Percentiles rank a stretch among this genome's conserved stretches.
Conservation (phyloP, 1,140 invertebrate species). For the Tetragnatha versicolor region DNA sequence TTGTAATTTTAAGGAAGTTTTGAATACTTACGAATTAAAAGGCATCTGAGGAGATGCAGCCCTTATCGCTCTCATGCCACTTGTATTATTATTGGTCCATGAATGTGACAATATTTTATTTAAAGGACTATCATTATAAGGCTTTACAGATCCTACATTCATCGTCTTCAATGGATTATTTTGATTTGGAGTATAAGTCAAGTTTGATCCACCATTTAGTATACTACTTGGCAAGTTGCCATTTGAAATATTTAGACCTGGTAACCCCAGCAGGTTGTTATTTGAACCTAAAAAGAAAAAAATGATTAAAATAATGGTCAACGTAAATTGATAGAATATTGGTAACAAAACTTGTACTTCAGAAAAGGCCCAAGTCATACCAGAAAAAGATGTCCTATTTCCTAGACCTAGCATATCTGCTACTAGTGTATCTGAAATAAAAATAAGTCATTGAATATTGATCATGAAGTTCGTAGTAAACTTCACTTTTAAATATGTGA, state of each 20-base stretch:
- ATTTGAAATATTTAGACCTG: slow-evolving; percentile 39
- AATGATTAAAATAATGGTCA: slow-evolving; percentile 17
- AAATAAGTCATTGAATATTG: no score
- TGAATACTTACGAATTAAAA: slow-evolving; percentile 40
- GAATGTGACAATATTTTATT: slow-evolving; percentile 46
- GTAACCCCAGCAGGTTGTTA: slow-evolving; percentile 36
- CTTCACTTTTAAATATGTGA: no score
- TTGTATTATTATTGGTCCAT: slow-evolving; percentile 11
- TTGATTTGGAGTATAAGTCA: slow-evolving; percentile 27
- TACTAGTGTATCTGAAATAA: slow-evolving; percentile 30
- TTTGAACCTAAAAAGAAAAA: slow-evolving; percentile 44
- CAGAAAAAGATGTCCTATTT: slow-evolving; percentile 21
- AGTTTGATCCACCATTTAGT: slow-evolving; percentile 17
- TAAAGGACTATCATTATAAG: slow-evolving; percentile 32
- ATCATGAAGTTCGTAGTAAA: no score
- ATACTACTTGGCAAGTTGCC: slow-evolving; percentile 32
- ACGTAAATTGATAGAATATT: background rate
- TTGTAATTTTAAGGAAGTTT: background rate
- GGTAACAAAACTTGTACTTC: background rate
- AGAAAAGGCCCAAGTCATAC: background rate
- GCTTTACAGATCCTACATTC: slow-evolving; percentile 25
- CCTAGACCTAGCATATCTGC: slow-evolving; percentile 39
- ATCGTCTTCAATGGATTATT: slow-evolving; percentile 44
- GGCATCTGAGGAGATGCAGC: slow-evolving; percentile 45
- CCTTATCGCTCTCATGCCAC: slow-evolving; percentile 48